Conservation (phyloP, 35 echinoderm and acorn worm genomes). For the Chiridota heheva region DNA sequence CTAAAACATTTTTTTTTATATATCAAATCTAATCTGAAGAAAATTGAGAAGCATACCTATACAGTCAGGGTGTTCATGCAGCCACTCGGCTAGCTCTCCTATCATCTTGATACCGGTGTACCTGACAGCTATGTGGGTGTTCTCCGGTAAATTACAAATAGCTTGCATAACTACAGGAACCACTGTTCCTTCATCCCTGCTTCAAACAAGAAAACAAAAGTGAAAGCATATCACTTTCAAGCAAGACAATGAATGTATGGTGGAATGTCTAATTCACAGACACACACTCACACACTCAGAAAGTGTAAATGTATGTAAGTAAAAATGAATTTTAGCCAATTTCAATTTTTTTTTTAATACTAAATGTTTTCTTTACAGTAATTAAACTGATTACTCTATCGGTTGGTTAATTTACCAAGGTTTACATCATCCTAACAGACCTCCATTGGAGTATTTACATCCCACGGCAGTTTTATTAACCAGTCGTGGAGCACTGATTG, state of each 20-base stretch:
- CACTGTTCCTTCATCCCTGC: conserved; percentile 71
- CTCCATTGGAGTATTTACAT: no score
- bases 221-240: neutral
- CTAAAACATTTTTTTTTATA: no score
- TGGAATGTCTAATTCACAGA: neutral
- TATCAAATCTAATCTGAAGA: no score
- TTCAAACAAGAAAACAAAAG: neutral
- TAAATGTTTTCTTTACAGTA: no score
- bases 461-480: no score
- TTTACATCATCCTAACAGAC: no score
- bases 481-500: no score
- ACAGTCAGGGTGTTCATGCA: conserved; percentile 77
- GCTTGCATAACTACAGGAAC: conserved; percentile 92
- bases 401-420: no score
- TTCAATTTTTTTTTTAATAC: no score
- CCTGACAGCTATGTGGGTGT: conserved; percentile 76
- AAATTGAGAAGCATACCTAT: conserved; percentile 50
- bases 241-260: neutral
- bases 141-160: conserved; percentile 68
- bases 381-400: no score
- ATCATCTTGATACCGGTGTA: conserved; percentile 80
- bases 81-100: conserved; percentile 87
- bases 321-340: no score
- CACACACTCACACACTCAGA: neutral
- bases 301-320: no score